A percentile compares a stretch with the other conserved stretches of the same genome.
phyloP scores from a whole-genome alignment of 2,113 vertebrate genomes.

The Cyprinus carpio region DNA sequence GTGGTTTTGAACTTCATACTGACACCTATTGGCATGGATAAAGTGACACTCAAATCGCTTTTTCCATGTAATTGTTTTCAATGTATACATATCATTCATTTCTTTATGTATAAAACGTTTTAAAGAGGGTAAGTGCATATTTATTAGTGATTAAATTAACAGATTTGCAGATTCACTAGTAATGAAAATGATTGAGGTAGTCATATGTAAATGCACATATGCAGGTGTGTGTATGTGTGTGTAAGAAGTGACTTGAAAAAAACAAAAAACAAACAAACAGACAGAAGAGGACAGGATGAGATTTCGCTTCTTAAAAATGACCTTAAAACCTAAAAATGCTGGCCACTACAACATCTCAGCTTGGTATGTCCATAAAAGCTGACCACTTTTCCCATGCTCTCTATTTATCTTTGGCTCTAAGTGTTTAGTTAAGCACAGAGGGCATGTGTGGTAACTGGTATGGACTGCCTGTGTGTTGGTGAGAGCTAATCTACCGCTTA shows the following conservation, averaged over 20 bases:
- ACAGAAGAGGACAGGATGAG: neutral
- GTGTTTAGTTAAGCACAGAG: conserved; percentile 47
- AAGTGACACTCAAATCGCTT: neutral
- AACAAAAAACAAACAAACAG: too few species aligned
- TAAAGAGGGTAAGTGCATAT: neutral
- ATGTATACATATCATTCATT: neutral
- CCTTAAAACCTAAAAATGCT: conserved; percentile 24
- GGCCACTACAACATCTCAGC: neutral
- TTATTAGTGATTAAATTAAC: neutral
- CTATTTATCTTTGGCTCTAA: conserved; percentile 29
- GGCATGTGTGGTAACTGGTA: conserved; percentile 52
- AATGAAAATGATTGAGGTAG: neutral
- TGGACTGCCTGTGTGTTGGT: conserved; percentile 37
- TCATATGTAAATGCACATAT: neutral
- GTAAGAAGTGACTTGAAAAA: neutral
- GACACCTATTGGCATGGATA: neutral
- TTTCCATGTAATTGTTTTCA: neutral
- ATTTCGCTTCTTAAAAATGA: neutral
- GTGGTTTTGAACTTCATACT: neutral
- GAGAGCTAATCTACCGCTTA: conserved; percentile 49
- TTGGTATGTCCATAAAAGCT: conserved; percentile 41
- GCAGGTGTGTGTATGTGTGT: neutral
- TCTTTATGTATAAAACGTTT: neutral
- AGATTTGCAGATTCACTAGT: neutral
- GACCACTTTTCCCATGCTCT: conserved; percentile 41